These are phyloP conservation scores for Echeneis naucrates DNA, from an alignment of 2,797 vertebrate species.

Conservation along the genomic window DNA sequence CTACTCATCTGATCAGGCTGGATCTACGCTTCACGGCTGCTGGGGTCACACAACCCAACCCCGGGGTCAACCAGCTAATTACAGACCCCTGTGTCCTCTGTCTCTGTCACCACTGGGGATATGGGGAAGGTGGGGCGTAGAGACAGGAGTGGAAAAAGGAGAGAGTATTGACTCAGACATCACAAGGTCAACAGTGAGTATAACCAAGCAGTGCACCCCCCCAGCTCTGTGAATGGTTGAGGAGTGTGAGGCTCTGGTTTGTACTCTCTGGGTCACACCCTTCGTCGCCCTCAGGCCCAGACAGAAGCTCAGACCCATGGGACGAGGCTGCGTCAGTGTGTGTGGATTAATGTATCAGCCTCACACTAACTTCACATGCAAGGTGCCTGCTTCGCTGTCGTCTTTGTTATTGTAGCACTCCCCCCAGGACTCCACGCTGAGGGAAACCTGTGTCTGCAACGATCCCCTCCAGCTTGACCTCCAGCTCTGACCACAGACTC, in stretches of 20 bases:
- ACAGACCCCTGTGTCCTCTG: slow-evolving; percentile 77
- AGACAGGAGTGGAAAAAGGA: slow-evolving; percentile 39
- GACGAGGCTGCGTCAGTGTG: slow-evolving; percentile 43
- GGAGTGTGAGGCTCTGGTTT: slow-evolving; percentile 56
- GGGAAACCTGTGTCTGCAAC: slow-evolving; percentile 6
- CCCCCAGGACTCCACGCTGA: slow-evolving; percentile 6
- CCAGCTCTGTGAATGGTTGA: slow-evolving; percentile 40
- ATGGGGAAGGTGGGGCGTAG: slow-evolving; percentile 66
- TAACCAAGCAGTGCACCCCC: slow-evolving; percentile 47
- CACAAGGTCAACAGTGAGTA: slow-evolving; percentile 69
- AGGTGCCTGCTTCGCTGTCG: slow-evolving; percentile 32
- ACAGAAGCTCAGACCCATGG: slow-evolving; percentile 58
- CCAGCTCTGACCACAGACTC: slow-evolving; percentile 48
- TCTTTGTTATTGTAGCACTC: slow-evolving; percentile 44
- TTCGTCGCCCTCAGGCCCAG: slow-evolving; percentile 55
- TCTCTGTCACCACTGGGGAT: slow-evolving; percentile 77
- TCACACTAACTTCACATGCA: slow-evolving; percentile 37
- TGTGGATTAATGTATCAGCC: slow-evolving; percentile 61
- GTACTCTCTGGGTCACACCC: slow-evolving; percentile 57
- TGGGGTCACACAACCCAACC: slow-evolving; percentile 83
- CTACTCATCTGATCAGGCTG: slow-evolving; percentile 90
- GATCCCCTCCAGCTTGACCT: slow-evolving; percentile 50
- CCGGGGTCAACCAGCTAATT: slow-evolving; percentile 89
- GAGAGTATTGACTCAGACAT: slow-evolving; percentile 68
- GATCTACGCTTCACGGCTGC: slow-evolving; percentile 85